phyloP scores from a whole-genome alignment of 2,888 invertebrate genomes.

The Apotomis betuletana region DNA sequence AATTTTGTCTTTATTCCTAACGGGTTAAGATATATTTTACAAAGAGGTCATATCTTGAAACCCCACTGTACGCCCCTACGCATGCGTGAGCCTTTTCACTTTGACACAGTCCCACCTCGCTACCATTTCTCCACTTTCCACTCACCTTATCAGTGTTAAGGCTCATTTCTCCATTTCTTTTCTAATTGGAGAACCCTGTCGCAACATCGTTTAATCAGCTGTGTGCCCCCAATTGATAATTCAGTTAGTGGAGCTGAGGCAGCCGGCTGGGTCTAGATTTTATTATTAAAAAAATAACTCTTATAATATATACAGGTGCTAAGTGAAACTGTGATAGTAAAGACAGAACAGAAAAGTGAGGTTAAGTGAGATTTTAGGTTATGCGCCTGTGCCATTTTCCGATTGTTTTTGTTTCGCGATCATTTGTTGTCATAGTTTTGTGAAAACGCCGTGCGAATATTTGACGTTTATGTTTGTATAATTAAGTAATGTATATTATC shows the following conservation, averaged over 20 bases:
- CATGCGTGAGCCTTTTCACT: constrained; percentile 70
- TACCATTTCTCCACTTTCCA: constrained; percentile 54
- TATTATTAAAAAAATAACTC: constrained; percentile 35
- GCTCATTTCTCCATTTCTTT: constrained; percentile 58
- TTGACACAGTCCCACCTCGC: constrained; percentile 58
- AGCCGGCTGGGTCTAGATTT: constrained; percentile 62
- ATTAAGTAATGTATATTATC: constrained; percentile 7
- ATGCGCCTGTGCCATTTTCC: constrained; percentile 15
- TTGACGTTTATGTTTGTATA: not conserved
- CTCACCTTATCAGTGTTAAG: constrained; percentile 62
- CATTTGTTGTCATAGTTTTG: not conserved
- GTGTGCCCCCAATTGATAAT: constrained; percentile 77
- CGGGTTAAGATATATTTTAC: constrained; percentile 52
- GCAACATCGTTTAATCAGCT: constrained; percentile 76
- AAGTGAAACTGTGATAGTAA: not conserved
- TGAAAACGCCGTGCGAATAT: not conserved
- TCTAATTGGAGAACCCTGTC: constrained; percentile 62
- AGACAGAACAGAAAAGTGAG: constrained; percentile 17
- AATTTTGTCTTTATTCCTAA: constrained; percentile 48
- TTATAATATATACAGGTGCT: constrained; percentile 8
- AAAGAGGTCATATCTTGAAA: constrained; percentile 52
- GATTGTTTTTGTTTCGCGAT: constrained; percentile 17
- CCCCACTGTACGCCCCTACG: constrained; percentile 63
- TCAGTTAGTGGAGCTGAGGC: constrained; percentile 69
- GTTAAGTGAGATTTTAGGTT: constrained; percentile 28